These are phyloP conservation scores for Mimumesa dahlbomi DNA, from an alignment of 2,888 invertebrate genomes.

Conservation along the genomic window DNA sequence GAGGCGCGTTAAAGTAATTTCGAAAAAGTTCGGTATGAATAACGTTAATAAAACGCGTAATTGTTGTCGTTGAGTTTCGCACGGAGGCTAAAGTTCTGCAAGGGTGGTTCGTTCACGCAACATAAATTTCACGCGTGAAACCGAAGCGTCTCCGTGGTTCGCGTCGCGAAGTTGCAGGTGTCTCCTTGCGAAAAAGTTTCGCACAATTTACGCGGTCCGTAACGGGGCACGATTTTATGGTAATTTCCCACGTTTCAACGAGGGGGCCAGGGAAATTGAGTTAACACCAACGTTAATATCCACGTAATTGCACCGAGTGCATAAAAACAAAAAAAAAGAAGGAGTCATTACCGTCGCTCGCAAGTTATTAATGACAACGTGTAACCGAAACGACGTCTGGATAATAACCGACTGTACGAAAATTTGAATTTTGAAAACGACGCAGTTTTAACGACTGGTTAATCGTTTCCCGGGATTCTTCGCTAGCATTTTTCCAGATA, in stretches of 20 bases:
- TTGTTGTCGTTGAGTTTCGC: slow-evolving; percentile 24
- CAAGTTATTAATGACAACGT: neutral
- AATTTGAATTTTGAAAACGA: no score
- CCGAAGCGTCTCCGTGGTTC: slow-evolving; percentile 15
- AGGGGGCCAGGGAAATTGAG: slow-evolving; percentile 36
- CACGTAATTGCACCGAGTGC: slow-evolving; percentile 30
- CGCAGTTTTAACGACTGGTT: no score
- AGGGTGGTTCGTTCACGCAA: slow-evolving; percentile 61
- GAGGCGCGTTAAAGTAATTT: no score
- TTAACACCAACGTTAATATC: slow-evolving; percentile 38
- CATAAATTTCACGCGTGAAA: slow-evolving; percentile 65
- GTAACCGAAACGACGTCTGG: neutral
- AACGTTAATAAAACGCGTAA: no score
- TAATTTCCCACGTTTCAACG: slow-evolving; percentile 17
- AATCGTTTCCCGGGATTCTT: no score
- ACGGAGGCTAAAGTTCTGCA: slow-evolving; percentile 9
- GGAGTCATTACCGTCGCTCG: neutral
- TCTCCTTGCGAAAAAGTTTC: slow-evolving; percentile 24
- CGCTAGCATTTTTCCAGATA: no score
- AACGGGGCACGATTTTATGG: slow-evolving; percentile 11
- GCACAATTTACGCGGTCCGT: slow-evolving; percentile 30
- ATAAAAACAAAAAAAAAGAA: neutral
- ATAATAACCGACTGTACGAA: no score
- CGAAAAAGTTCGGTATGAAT: no score
- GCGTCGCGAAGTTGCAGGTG: slow-evolving; percentile 52